Conservation (phyloP, 1,140 invertebrate genomes). For the Brachionus paranguensis region DNA sequence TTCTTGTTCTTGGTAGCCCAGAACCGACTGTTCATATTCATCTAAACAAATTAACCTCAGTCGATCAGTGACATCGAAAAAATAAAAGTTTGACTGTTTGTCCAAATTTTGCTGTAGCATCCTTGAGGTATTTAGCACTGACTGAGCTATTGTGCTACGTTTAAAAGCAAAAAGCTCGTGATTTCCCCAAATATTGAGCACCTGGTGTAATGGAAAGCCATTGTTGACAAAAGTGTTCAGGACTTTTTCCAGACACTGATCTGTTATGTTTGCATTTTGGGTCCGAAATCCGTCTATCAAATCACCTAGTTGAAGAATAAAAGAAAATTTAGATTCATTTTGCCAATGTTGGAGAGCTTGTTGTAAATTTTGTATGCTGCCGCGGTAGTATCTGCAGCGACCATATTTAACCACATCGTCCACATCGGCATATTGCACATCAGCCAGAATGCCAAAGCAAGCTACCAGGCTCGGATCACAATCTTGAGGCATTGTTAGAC, state of each 20-base stretch:
- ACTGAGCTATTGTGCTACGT: constrained; percentile 43
- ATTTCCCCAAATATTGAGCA: constrained; percentile 53
- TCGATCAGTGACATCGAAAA: constrained; percentile 43
- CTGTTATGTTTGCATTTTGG: constrained; percentile 41
- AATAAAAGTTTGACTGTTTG: constrained; percentile 45
- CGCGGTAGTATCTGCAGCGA: constrained; percentile 50
- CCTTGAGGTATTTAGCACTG: constrained; percentile 41
- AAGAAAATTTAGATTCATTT: constrained; percentile 38
- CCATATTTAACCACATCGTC: constrained; percentile 49
- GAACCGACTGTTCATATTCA: constrained; percentile 50
- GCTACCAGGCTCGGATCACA: neutral
- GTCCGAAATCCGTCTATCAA: constrained; percentile 49
- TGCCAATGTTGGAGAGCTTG: constrained; percentile 48
- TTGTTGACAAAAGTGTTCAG: constrained; percentile 42
- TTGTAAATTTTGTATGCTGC: constrained; percentile 46
- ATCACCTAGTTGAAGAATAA: constrained; percentile 54
- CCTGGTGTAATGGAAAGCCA: constrained; percentile 42
- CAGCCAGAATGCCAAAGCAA: constrained; percentile 51
- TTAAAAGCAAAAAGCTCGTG: constrained; percentile 55
- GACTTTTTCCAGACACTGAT: constrained; percentile 41
- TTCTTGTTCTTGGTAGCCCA: constrained; percentile 44
- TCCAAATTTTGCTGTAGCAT: neutral
- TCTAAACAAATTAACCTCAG: constrained; percentile 50
- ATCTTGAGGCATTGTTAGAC: neutral
- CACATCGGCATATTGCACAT: constrained; percentile 54